Conservation (phyloP, 2,888 invertebrate genomes). For the Ommatoiulus sabulosus region DNA sequence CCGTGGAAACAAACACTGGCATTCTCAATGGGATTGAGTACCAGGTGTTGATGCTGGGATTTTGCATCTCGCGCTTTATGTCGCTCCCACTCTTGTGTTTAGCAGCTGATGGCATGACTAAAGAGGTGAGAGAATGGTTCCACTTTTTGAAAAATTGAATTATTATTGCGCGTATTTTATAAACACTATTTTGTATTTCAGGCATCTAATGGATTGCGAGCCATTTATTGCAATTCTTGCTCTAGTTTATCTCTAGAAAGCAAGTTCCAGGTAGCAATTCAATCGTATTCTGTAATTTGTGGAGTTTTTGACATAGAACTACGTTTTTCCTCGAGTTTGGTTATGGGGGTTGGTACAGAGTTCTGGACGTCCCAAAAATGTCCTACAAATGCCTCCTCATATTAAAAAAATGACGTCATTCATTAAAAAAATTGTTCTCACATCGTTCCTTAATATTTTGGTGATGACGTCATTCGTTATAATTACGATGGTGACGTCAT, state of each 20-base stretch:
- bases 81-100: neutral
- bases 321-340: too few species aligned
- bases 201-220: neutral
- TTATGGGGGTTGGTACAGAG: too few species aligned
- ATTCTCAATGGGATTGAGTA: neutral
- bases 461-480: too few species aligned
- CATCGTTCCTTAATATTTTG: too few species aligned
- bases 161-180: neutral
- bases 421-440: too few species aligned
- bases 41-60: neutral
- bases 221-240: neutral
- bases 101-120: neutral
- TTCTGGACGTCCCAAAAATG: too few species aligned
- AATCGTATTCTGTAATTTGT: neutral
- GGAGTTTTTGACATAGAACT: too few species aligned
- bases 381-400: too few species aligned
- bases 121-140: neutral
- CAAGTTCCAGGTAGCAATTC: slow-evolving; percentile 10
- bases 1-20: neutral
- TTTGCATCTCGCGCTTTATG: neutral
- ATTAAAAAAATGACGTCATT: too few species aligned
- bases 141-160: neutral
- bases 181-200: neutral
- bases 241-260: neutral
- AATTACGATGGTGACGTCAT: too few species aligned